These are phyloP conservation scores for Tetragnatha versicolor DNA, from an alignment of 1,140 invertebrate genomes.

Conservation along the genomic window DNA sequence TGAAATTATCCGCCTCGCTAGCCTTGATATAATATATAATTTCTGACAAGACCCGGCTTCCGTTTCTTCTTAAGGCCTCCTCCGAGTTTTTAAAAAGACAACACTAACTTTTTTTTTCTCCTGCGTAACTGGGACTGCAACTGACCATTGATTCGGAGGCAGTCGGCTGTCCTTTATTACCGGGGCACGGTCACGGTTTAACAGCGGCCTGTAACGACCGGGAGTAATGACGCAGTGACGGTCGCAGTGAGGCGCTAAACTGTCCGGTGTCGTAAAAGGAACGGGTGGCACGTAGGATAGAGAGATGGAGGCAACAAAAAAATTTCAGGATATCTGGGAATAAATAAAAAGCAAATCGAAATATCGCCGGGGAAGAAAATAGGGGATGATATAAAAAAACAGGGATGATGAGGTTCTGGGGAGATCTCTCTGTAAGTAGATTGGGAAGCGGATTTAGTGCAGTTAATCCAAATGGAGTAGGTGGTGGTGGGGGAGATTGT, in stretches of 20 bases:
- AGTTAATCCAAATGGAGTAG: no score
- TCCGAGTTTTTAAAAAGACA: no score
- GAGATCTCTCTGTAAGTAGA: constrained; percentile 9
- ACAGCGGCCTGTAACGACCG: constrained; percentile 6
- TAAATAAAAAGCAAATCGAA: constrained; percentile 24
- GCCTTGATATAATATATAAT: no score
- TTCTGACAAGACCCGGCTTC: no score
- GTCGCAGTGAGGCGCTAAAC: constrained; percentile 3
- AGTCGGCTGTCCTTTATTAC: background rate
- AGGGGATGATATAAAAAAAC: background rate
- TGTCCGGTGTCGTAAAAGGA: background rate
- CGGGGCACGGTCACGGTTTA: constrained; percentile 9
- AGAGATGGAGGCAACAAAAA: background rate
- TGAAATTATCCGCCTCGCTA: no score
- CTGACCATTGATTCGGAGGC: constrained; percentile 4
- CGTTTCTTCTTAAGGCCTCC: no score
- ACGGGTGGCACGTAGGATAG: background rate
- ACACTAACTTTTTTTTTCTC: no score
- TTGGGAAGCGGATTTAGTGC: no score
- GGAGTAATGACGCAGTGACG: constrained; percentile 9
- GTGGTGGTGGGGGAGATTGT: no score
- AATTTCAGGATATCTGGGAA: background rate
- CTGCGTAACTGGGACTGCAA: constrained; percentile 6
- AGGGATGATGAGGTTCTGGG: background rate
- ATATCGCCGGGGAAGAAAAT: background rate